Evolutionary conservation across 1,140 invertebrate genomes (phyloP), one percentile per base, ranked within the genome.

Genomic region (Leptopilina clavipes): DNA sequence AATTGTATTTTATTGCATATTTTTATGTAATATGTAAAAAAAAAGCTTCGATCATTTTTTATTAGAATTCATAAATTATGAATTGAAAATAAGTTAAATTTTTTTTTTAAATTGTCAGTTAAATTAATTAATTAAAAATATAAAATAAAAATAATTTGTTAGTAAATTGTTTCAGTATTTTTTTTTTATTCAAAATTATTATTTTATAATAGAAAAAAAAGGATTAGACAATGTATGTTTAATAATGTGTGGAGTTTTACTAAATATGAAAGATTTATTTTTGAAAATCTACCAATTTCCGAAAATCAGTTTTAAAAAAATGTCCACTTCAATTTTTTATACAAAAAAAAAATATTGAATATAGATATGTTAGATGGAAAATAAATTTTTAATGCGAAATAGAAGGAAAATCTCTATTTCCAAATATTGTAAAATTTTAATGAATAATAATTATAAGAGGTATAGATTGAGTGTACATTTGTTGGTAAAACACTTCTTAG

Each of bases 1-100:
- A 65, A 31, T 65, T 48, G 3, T 48, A 48, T 52, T 52, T 52
- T 52, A 52, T 52, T n/a, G 48, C 3, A 52, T 17, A 17, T 52
- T 14, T 17, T 52, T n/a, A 17, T 17, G 5, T 31, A 31, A 40
- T 40, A 31, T 31, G 1, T 31, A 40, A 40, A 40, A 31, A 12
- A 48, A n/a, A 52, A 52, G 48, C 48, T 52, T n/a, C 48, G 48
- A 52, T 6, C 48, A 52, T 52, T 52, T n/a, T 52, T 7, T 17
- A 17, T 17, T n/a, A 17, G 10, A 48, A 3, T 45, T 14, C 0
- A 52, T 17, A 52, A 48, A n/a, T 48, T 48, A n/a, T 5, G n/a
- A 48, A 48, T 48, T 12, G 3, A 48, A 14, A n/a, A 48, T 48
- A 48, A 3, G 25, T n/a, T n/a, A n/a, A n/a, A n/a, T n/a, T n/a